A percentile compares a stretch with the other conserved stretches of the same genome.
These are phyloP conservation scores for Pseudomyrmex cubaensis DNA, from an alignment of 1,140 invertebrate species.

Conservation along the genomic window DNA sequence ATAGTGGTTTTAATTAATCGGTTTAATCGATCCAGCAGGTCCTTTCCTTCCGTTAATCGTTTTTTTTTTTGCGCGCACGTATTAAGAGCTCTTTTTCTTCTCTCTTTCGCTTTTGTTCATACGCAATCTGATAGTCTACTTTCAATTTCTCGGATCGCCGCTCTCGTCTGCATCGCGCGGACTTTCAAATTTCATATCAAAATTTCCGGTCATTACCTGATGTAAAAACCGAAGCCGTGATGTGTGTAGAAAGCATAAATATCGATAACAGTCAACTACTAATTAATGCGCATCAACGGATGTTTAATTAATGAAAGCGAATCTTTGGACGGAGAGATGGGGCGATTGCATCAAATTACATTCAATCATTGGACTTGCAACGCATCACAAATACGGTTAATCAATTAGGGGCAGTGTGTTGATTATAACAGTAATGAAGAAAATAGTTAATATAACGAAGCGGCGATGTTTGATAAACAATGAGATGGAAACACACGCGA, in stretches of 20 bases:
- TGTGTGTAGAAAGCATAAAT: conserved; percentile 4
- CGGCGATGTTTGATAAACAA: conserved; percentile 10
- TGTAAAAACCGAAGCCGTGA: not conserved
- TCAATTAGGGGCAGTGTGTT: conserved; percentile 28
- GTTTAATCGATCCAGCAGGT: not conserved
- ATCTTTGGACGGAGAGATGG: not conserved
- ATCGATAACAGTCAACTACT: conserved; percentile 25
- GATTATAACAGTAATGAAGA: conserved; percentile 35
- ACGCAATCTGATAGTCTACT: not conserved
- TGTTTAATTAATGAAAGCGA: conserved; percentile 52
- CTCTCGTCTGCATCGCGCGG: not conserved
- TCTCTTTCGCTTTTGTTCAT: conserved; percentile 29
- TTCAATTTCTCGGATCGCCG: conserved; percentile 43
- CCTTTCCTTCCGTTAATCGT: not conserved
- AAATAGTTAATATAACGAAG: conserved; percentile 18
- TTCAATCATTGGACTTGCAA: not conserved
- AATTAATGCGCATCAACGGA: conserved; percentile 19
- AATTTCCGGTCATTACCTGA: conserved; percentile 5
- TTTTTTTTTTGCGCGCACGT: not conserved
- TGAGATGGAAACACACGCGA: not conserved
- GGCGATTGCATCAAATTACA: conserved; percentile 24
- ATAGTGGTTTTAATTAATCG: no score
- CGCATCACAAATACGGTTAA: conserved; percentile 42
- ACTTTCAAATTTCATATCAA: conserved; percentile 10
- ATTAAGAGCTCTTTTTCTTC: conserved; percentile 1